phyloP scores from a whole-genome alignment of 1,140 invertebrate genomes.

The Laupala kohalensis region DNA sequence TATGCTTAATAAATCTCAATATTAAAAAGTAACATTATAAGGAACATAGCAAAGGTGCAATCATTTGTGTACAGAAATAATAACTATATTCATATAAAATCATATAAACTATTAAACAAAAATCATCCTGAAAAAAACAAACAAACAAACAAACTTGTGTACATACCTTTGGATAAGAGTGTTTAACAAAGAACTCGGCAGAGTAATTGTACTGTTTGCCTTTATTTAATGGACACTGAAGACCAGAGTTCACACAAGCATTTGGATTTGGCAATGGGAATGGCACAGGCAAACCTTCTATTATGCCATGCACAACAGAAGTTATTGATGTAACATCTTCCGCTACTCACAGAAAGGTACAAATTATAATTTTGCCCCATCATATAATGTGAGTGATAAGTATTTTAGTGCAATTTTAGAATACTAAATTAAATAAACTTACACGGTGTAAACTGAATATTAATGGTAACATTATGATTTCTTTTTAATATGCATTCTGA shows the following conservation, averaged over 20 bases:
- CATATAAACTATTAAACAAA: no score
- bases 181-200: conserved; percentile 41
- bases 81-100: not conserved
- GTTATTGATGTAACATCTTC: conserved; percentile 30
- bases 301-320: conserved; percentile 52
- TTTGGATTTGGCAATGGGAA: conserved; percentile 53
- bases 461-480: conserved; percentile 43
- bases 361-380: not conserved
- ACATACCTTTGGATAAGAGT: conserved; percentile 47
- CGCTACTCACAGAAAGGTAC: conserved; percentile 28
- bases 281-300: conserved; percentile 51
- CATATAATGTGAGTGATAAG: not conserved
- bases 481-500: conserved; percentile 41
- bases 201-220: conserved; percentile 41
- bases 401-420: not conserved
- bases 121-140: no score
- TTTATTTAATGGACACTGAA: conserved; percentile 49
- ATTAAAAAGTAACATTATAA: no score
- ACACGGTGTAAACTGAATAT: conserved; percentile 42
- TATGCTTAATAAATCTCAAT: no score
- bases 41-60: no score
- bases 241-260: conserved; percentile 44
- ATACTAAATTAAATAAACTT: conserved; percentile 21
- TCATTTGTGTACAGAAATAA: not conserved
- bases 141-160: no score